phyloP scores from a whole-genome alignment of 2,888 invertebrate species.

The Acanthopleura granulata region DNA sequence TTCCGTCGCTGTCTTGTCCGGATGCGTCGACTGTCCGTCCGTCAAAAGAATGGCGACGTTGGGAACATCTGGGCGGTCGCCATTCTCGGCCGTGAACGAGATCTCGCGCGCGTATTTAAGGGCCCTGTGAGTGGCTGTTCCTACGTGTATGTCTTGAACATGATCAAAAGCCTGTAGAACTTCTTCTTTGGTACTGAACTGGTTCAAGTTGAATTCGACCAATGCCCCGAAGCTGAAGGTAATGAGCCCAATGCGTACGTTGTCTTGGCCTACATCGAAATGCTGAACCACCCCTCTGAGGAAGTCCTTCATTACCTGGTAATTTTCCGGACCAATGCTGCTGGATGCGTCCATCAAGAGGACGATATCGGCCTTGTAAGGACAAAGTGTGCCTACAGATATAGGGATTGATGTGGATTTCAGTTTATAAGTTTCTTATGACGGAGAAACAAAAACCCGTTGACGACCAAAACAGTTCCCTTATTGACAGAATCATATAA shows the following conservation, averaged over 20 bases:
- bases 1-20: background rate
- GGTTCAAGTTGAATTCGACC: conserved; percentile 20
- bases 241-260: conserved; percentile 3
- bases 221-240: conserved; percentile 8
- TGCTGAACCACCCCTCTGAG: conserved; percentile 15
- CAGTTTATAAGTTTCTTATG: no score
- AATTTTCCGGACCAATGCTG: conserved; percentile 1
- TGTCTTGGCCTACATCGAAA: conserved; percentile 12
- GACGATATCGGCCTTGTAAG: conserved; percentile 19
- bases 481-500: no score
- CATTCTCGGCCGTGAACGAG: background rate
- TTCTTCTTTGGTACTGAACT: background rate
- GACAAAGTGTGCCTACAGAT: background rate
- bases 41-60: conserved; percentile 24
- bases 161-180: background rate
- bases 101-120: conserved; percentile 12
- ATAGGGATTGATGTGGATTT: no score
- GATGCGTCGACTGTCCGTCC: conserved; percentile 21
- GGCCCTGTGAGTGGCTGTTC: background rate
- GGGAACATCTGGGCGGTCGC: conserved; percentile 7
- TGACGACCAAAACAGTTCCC: no score
- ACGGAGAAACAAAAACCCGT: no score
- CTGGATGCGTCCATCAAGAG: conserved; percentile 26
- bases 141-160: background rate
- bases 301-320: conserved; percentile 18